Conservation (phyloP, 2,888 invertebrate species). For the Tenthredo scrophulariae region DNA sequence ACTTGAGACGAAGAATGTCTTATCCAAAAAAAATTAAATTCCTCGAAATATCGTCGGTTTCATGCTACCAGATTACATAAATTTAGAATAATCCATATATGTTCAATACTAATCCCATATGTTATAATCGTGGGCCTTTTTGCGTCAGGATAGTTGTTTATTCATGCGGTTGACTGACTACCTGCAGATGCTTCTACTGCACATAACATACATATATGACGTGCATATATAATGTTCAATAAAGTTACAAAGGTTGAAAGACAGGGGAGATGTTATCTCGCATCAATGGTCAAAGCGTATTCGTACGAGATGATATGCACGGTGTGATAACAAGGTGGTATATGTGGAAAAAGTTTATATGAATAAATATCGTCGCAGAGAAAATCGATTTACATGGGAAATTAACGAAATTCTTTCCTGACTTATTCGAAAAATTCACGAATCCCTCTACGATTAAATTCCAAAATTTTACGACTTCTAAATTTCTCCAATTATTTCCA, state of each 20-base stretch:
- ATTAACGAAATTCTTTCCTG: no score
- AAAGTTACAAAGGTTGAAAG: conserved; percentile 75
- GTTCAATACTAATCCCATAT: no score
- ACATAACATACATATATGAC: neutral
- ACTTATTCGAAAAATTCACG: neutral
- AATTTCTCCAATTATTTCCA: neutral
- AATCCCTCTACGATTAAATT: no score
- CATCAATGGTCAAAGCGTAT: conserved; percentile 73
- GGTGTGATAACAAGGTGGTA: neutral
- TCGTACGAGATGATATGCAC: neutral
- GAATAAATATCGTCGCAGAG: neutral
- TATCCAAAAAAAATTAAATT: no score
- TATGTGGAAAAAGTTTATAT: neutral
- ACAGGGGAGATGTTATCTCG: conserved; percentile 65
- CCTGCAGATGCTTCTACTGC: neutral
- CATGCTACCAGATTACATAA: no score
- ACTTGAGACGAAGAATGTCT: no score
- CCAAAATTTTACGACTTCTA: neutral
- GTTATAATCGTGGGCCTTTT: neutral
- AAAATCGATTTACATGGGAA: neutral
- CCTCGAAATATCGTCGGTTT: no score
- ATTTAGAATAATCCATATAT: no score
- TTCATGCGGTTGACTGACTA: neutral
- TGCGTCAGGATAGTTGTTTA: neutral
- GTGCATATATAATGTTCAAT: conserved; percentile 51